A percentile compares a stretch with the other conserved stretches of the same genome.
These are phyloP conservation scores for Zaprionus africanus DNA, from an alignment of 1,140 invertebrate genomes.

Conservation along the genomic window DNA sequence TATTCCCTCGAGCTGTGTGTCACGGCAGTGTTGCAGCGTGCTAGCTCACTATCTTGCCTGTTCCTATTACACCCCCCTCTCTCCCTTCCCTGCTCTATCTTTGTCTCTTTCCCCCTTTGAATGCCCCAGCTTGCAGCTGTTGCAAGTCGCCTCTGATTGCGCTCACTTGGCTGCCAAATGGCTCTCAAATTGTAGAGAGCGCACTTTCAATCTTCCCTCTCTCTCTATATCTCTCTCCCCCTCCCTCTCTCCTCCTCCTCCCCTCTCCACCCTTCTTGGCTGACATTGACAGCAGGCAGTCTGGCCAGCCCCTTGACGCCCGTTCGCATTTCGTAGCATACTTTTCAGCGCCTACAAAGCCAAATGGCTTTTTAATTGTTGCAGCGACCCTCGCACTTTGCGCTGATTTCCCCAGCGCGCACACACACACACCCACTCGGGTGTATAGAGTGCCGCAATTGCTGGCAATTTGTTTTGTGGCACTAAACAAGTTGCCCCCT, in stretches of 20 bases:
- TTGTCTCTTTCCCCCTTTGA: constrained; percentile 7
- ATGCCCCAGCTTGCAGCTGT: constrained; percentile 4
- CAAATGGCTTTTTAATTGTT: constrained; percentile 53
- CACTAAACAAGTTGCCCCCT: constrained; percentile 56
- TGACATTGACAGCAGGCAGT: constrained; percentile 44
- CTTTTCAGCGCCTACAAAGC: constrained; percentile 23
- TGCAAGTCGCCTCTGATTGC: constrained; percentile 34
- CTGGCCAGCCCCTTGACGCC: not conserved
- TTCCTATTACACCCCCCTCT: not conserved
- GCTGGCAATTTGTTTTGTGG: constrained; percentile 74
- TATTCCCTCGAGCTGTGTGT: constrained; percentile 72
- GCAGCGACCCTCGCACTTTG: constrained; percentile 57
- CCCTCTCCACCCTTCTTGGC: not conserved
- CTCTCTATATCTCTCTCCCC: not conserved
- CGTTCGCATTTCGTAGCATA: constrained; percentile 27
- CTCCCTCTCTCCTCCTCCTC: not conserved
- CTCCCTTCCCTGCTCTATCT: not conserved
- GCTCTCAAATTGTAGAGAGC: constrained; percentile 17
- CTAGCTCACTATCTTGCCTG: not conserved
- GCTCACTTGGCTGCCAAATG: constrained; percentile 48
- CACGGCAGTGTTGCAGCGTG: constrained; percentile 37
- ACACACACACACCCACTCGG: constrained; percentile 16
- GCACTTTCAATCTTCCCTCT: constrained; percentile 21
- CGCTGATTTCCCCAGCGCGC: constrained; percentile 70
- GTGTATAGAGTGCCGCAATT: constrained; percentile 51